Percentiles rank a stretch among this genome's conserved stretches.
phyloP scores from a whole-genome alignment of 2,113 vertebrate species.

The Rallus limicola region DNA sequence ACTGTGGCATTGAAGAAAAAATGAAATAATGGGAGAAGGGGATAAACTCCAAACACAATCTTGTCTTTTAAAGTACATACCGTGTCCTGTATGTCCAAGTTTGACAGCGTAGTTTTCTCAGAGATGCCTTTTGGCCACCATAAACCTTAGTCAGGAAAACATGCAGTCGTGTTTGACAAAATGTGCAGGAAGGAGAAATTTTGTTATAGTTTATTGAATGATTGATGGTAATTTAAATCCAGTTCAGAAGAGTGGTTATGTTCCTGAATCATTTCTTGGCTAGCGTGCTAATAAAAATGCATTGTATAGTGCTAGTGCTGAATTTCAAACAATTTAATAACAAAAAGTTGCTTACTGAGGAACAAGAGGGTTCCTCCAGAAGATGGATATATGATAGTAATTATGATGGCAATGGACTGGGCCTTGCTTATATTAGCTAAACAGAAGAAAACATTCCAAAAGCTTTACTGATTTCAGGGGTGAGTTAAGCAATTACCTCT shows the following conservation, averaged over 20 bases:
- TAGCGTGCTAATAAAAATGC: conserved; percentile 3
- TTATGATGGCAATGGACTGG: background rate
- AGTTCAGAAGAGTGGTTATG: conserved; percentile 13
- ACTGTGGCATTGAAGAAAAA: background rate
- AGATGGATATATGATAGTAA: background rate
- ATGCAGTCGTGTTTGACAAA: background rate
- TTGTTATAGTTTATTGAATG: background rate
- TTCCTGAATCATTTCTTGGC: conserved; percentile 10
- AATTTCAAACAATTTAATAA: conserved; percentile 22
- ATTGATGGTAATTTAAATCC: conserved; percentile 30
- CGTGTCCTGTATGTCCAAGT: background rate
- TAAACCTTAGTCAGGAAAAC: conserved; percentile 19
- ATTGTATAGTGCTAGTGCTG: background rate
- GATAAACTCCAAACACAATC: background rate
- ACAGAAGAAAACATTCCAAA: background rate
- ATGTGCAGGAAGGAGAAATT: background rate
- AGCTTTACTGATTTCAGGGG: background rate
- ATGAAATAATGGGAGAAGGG: background rate
- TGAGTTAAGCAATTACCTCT: background rate
- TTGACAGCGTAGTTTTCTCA: background rate
- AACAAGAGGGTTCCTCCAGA: background rate
- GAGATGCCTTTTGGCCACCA: background rate
- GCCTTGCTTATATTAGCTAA: background rate
- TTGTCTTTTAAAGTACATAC: background rate
- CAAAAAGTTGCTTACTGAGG: background rate